Evolutionary conservation across 2,888 invertebrate genomes (phyloP).

Genomic region (Steinernema scapterisci): DNA sequence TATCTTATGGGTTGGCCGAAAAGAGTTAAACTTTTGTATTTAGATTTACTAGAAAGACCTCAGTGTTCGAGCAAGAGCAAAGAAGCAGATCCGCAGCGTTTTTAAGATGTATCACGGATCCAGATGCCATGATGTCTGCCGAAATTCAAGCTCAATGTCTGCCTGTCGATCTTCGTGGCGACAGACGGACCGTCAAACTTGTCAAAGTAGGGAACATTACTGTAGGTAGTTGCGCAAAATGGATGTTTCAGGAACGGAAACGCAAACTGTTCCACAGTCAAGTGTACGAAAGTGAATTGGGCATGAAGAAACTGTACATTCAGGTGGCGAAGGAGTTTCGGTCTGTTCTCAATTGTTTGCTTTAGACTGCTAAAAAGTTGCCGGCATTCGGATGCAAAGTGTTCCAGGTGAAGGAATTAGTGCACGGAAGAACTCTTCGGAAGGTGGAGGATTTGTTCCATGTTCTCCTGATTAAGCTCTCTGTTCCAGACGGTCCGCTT

Average conservation of each 20-base stretch:
- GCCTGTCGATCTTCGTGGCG: conserved; percentile 73
- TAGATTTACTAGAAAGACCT: neutral
- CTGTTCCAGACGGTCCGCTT: conserved; percentile 72
- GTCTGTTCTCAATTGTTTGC: conserved; percentile 35
- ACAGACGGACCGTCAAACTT: conserved; percentile 73
- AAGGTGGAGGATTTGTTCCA: conserved; percentile 70
- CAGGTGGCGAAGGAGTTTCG: conserved; percentile 59
- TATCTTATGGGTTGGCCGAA: neutral
- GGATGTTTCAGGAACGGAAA: conserved; percentile 73
- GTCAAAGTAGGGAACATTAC: conserved; percentile 71
- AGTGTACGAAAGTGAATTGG: conserved; percentile 74
- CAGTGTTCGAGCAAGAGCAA: conserved; percentile 35
- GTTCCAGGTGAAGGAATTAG: conserved; percentile 74
- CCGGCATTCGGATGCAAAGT: conserved; percentile 75
- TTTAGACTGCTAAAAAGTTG: conserved; percentile 73
- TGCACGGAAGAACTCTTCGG: conserved; percentile 74
- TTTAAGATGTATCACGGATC: conserved; percentile 60
- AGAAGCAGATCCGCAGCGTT: conserved; percentile 48
- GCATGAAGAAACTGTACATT: conserved; percentile 75
- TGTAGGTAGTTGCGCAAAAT: conserved; percentile 3
- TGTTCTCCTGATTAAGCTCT: neutral
- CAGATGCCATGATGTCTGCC: conserved; percentile 70
- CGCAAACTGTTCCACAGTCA: conserved; percentile 75
- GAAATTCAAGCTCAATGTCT: conserved; percentile 72
- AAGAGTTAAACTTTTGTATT: neutral